Base-by-base conservation (phyloP, 2,797 vertebrate species). In the Carapus acus region DNA sequence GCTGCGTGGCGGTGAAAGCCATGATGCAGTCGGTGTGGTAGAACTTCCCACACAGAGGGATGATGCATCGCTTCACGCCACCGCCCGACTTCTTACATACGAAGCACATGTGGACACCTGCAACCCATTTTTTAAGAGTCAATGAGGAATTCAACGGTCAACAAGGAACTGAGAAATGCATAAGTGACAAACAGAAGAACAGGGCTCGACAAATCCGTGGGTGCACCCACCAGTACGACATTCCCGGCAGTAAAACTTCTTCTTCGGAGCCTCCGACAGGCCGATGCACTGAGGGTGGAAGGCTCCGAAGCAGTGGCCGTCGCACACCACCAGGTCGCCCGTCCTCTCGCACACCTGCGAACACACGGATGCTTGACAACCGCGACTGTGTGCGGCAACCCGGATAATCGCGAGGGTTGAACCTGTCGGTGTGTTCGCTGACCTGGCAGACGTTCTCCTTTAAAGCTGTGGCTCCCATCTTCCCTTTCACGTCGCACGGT, bases 391-490 rank as follows among this genome's bases (percentile, higher is more conserved):
- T 36, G 1, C 4, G 9, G 9, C 24, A 9, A 27, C 9, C 24
- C 24, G 9, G 24, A 27, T 27, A 9, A 27, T 27, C 9, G 24
- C 24, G 24, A 5, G 24, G 4, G 24, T 27, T 27, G 24, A 5
- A 9, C 24, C 5, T 27, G 24, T 27, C 31, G 24, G 15, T 8
- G 7, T 16, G 49, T 38, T 1, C 14, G 20, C 69, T 75, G 86
- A 98, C 96, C 94, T 99, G 96, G 80, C 96, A 99, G 61, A 99
- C 95, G 3, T 93, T 99, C 84, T 99, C 96, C 84, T 96, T 99
- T 63, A 95, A 86, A 11, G 92, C 88, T 3, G 93, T 83, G 61
- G 90, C 89, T 74, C 96, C 93, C 41, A 90, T 90, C 73, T 91
- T 93, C 43, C 91, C 94, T 47, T 73, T 82, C 3, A 52, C 67